phyloP scores from a whole-genome alignment of 2,888 invertebrate species.

The Dryobotodes eremita region DNA sequence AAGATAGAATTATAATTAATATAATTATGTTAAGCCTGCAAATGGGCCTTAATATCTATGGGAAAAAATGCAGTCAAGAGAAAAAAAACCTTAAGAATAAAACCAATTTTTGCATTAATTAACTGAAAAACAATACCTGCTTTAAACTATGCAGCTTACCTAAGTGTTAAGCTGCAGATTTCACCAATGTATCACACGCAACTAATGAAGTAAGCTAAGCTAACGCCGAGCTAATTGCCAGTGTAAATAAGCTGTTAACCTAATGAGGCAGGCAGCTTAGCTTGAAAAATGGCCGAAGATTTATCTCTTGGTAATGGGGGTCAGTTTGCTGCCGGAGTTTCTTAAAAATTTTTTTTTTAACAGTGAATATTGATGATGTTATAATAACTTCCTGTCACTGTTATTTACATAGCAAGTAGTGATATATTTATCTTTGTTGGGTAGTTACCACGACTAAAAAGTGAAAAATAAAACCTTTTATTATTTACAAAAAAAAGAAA shows the following conservation, averaged over 20 bases:
- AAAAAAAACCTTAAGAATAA: too few relatives aligned
- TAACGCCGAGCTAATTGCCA: slow-evolving; percentile 71
- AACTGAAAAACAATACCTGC: not conserved
- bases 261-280: slow-evolving; percentile 64
- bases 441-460: too few relatives aligned
- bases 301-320: slow-evolving; percentile 54
- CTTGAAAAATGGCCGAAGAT: slow-evolving; percentile 64
- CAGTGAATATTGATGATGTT: too few relatives aligned
- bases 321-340: slow-evolving; percentile 22
- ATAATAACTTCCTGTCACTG: too few relatives aligned
- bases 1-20: too few relatives aligned
- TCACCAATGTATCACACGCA: slow-evolving; percentile 56
- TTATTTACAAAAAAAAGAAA: too few relatives aligned
- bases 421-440: too few relatives aligned
- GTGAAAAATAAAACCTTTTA: too few relatives aligned
- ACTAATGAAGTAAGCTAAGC: slow-evolving; percentile 69
- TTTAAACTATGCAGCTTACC: not conserved
- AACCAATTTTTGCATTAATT: not conserved
- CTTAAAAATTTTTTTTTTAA: not conserved
- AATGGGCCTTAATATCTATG: too few relatives aligned
- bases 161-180: slow-evolving; percentile 38
- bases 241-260: slow-evolving; percentile 74
- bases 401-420: too few relatives aligned
- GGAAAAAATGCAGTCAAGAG: too few relatives aligned
- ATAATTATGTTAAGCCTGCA: too few relatives aligned